Conservation (phyloP, 2,797 vertebrate genomes). For the Mycteria americana region DNA sequence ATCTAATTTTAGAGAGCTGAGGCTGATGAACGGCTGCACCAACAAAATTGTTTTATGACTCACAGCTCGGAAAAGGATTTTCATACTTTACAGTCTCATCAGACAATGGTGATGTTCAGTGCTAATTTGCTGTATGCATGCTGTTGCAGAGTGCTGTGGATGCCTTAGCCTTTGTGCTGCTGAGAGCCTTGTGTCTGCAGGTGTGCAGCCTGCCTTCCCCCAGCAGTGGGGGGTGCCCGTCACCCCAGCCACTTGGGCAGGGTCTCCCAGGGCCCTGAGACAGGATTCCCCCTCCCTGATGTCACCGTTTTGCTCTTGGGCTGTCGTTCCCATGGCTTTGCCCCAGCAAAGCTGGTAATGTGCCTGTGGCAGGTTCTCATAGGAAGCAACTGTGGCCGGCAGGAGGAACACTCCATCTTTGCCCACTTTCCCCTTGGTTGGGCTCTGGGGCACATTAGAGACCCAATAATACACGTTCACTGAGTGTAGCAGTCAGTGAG, state of each 20-base stretch:
- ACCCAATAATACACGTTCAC: background rate
- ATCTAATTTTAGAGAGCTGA: conserved; percentile 27
- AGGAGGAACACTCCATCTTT: background rate
- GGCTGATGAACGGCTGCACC: background rate
- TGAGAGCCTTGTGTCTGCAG: background rate
- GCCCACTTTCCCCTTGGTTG: background rate
- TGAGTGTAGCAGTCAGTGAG: background rate
- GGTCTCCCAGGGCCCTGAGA: background rate
- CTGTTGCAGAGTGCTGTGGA: background rate
- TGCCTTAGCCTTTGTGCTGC: background rate
- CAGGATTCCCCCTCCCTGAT: background rate
- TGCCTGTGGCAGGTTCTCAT: background rate
- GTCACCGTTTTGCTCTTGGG: background rate
- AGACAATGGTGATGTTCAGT: background rate
- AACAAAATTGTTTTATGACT: background rate
- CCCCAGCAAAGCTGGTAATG: background rate
- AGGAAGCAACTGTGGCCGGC: background rate
- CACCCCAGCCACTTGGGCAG: background rate
- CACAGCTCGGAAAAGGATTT: background rate
- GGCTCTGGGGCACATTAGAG: background rate
- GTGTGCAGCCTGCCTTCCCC: background rate
- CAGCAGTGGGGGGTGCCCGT: background rate
- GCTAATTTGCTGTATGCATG: background rate
- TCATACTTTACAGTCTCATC: background rate
- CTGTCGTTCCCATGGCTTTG: accelerated